Evolutionary conservation across 2,113 vertebrate genomes (phyloP).

Genomic region (Pandion haliaetus): DNA sequence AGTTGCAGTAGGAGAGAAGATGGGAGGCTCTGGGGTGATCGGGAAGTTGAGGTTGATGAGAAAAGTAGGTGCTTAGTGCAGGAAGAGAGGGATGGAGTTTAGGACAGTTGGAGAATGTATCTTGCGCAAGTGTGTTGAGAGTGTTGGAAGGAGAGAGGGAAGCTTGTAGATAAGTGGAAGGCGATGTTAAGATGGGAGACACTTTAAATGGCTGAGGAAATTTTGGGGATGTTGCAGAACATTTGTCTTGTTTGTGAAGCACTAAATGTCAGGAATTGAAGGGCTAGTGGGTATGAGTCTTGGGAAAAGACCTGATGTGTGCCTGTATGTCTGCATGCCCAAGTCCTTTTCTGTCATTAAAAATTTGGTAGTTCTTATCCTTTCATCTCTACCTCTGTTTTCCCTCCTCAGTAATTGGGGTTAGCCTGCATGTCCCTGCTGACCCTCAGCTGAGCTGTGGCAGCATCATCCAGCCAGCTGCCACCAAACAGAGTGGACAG

Average conservation of each 20-base stretch:
- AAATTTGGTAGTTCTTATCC: neutral
- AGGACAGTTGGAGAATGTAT: neutral
- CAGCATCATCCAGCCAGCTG: neutral
- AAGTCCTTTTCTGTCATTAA: neutral
- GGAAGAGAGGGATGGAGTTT: neutral
- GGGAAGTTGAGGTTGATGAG: neutral
- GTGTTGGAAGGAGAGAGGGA: neutral
- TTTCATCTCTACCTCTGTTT: neutral
- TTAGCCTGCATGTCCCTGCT: neutral
- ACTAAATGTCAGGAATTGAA: neutral
- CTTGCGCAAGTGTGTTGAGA: no score
- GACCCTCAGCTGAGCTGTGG: neutral
- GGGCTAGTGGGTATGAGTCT: neutral
- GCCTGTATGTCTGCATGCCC: neutral
- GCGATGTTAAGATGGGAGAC: neutral
- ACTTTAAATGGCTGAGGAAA: neutral
- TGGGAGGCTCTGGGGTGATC: neutral
- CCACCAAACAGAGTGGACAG: neutral
- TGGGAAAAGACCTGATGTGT: neutral
- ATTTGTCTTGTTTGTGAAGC: neutral
- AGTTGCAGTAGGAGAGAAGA: neutral
- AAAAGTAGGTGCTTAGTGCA: neutral
- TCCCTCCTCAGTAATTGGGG: no score
- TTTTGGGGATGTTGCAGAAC: fast-evolving
- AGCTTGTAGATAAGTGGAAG: neutral